Conservation (phyloP, 64 coral and sea anemone species). For the Dendrophyllia cribrosa region DNA sequence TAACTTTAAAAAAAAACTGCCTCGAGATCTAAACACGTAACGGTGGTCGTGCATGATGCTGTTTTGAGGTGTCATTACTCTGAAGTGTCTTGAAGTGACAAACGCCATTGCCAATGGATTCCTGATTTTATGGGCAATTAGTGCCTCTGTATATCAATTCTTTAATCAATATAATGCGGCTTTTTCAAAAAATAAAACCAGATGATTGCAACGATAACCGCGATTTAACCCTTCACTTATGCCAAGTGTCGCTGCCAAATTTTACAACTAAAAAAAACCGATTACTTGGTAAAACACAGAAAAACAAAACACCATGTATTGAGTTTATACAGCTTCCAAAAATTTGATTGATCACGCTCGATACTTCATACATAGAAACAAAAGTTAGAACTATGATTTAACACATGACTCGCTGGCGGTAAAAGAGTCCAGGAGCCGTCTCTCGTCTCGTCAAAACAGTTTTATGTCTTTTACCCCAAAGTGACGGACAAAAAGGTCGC, state of each 20-base stretch:
- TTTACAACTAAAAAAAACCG: background rate
- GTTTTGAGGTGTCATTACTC: background rate
- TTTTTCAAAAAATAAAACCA: conserved; percentile 8
- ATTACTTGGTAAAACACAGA: background rate
- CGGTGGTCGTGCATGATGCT: background rate
- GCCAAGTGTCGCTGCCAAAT: background rate
- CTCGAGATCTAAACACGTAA: background rate
- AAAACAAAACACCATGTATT: background rate
- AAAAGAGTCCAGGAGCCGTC: background rate
- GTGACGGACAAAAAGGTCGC: background rate
- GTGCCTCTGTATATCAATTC: conserved; percentile 14
- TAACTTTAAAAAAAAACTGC: background rate
- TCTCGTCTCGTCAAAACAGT: background rate
- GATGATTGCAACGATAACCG: background rate
- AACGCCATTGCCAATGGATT: background rate
- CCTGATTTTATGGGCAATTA: conserved; percentile 30
- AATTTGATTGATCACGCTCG: no score
- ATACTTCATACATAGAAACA: no score
- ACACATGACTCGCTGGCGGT: background rate
- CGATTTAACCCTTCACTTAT: background rate
- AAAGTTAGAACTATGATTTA: background rate
- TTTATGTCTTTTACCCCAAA: background rate
- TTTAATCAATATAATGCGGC: background rate
- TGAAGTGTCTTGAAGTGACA: background rate
- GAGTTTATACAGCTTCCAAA: no score